Percentiles rank a stretch among this genome's conserved stretches.
Conservation (phyloP, 1,140 invertebrate genomes). For the Zaprionus africanus region DNA sequence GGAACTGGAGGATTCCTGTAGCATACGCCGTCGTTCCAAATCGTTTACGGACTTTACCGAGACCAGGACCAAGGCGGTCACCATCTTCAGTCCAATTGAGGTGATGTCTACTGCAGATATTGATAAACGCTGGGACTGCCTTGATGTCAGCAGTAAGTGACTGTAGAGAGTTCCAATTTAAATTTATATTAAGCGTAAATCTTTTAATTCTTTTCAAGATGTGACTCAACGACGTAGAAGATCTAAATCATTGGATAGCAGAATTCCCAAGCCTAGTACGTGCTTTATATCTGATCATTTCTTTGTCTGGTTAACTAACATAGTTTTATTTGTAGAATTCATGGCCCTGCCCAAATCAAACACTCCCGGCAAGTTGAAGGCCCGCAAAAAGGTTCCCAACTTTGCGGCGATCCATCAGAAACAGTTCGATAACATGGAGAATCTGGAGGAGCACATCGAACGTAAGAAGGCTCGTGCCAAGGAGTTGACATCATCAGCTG, state of each 20-base stretch:
- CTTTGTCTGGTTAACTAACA: neutral
- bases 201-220: constrained; percentile 39
- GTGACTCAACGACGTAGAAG: constrained; percentile 67
- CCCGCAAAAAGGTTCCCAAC: constrained; percentile 86
- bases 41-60: constrained; percentile 43
- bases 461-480: constrained; percentile 85
- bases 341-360: neutral
- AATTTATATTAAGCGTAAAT: neutral
- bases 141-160: constrained; percentile 46
- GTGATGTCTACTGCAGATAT: constrained; percentile 41
- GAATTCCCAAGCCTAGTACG: constrained; percentile 63
- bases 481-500: constrained; percentile 69
- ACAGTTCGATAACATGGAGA: constrained; percentile 88
- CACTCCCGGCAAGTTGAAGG: constrained; percentile 48
- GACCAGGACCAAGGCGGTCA: constrained; percentile 41
- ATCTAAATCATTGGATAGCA: constrained; percentile 62
- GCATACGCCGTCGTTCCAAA: constrained; percentile 56
- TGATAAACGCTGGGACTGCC: constrained; percentile 45
- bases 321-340: constrained; percentile 14
- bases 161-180: neutral
- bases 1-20: constrained; percentile 7
- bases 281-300: neutral
- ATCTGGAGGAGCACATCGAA: constrained; percentile 86
- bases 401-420: constrained; percentile 88
- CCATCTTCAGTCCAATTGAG: constrained; percentile 65